A percentile compares a stretch with the other conserved stretches of the same genome.
phyloP scores from a whole-genome alignment of 2,113 vertebrate species.

The Brachypodius melanocephalos region DNA sequence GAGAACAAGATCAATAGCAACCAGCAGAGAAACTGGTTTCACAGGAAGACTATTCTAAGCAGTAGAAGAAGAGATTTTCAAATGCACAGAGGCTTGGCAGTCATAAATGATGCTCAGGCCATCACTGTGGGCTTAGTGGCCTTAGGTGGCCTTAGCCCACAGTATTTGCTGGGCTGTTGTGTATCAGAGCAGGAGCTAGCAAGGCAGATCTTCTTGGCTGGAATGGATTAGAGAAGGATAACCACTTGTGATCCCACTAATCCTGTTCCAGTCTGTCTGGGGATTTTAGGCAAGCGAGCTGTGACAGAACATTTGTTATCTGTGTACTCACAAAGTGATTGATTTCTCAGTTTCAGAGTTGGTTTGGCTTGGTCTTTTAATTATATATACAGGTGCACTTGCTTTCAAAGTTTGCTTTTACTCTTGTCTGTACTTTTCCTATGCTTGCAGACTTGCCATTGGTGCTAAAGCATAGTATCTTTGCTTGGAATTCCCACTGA shows the following conservation, averaged over 20 bases:
- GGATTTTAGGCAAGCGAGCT: neutral
- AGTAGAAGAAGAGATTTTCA: neutral
- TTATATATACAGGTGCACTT: neutral
- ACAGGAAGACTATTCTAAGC: neutral
- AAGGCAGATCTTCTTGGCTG: slow-evolving; percentile 25
- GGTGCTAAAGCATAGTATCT: neutral
- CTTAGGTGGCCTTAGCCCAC: neutral
- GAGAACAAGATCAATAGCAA: neutral
- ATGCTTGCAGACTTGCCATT: neutral
- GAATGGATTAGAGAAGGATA: slow-evolving; percentile 54
- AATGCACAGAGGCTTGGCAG: neutral
- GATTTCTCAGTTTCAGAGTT: neutral
- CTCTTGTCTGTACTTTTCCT: neutral
- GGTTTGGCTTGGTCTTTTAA: neutral
- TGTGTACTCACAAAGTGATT: neutral
- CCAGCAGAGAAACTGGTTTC: neutral
- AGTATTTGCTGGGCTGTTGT: neutral
- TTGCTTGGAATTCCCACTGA: neutral
- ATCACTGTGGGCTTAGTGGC: neutral
- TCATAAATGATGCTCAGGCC: neutral
- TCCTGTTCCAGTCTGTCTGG: slow-evolving; percentile 29
- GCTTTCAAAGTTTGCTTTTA: neutral
- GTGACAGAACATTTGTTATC: neutral
- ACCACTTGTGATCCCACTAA: slow-evolving; percentile 41
- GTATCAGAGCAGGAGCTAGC: neutral